phyloP scores from a whole-genome alignment of 2,797 vertebrate genomes.

The Falco concolor region DNA sequence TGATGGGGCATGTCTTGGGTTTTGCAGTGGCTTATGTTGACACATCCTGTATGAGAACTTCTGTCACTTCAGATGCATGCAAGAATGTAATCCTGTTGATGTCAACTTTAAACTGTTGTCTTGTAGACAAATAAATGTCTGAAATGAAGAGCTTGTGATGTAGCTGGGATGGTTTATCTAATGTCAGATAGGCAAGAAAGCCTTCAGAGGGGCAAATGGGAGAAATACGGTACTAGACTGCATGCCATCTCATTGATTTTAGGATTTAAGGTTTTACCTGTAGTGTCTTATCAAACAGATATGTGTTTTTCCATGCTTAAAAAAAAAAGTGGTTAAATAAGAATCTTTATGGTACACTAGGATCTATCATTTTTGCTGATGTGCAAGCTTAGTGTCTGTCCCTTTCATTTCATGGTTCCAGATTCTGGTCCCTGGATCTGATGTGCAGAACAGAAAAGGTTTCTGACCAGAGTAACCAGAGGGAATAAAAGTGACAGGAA shows the following conservation, averaged over 20 bases:
- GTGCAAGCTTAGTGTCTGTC: not conserved
- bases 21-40: not conserved
- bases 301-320: fast-evolving
- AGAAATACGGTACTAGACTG: not conserved
- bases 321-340: not conserved
- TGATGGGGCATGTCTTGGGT: not conserved
- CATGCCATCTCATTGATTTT: not conserved
- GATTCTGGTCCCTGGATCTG: not conserved
- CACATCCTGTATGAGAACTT: not conserved
- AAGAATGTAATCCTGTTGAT: not conserved
- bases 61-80: not conserved
- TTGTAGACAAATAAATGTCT: not conserved
- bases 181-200: not conserved
- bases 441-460: not conserved
- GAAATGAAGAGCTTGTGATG: not conserved
- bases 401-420: not conserved
- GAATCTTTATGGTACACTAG: not conserved
- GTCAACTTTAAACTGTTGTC: not conserved
- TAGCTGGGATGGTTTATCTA: not conserved
- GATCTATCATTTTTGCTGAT: not conserved
- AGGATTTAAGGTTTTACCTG: not conserved
- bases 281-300: not conserved
- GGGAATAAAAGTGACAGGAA: not conserved
- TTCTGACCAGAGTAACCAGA: not conserved
- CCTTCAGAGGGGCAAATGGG: not conserved